These are phyloP conservation scores for Copsychus sechellarum DNA, from an alignment of 2,113 vertebrate species.

Conservation along the genomic window DNA sequence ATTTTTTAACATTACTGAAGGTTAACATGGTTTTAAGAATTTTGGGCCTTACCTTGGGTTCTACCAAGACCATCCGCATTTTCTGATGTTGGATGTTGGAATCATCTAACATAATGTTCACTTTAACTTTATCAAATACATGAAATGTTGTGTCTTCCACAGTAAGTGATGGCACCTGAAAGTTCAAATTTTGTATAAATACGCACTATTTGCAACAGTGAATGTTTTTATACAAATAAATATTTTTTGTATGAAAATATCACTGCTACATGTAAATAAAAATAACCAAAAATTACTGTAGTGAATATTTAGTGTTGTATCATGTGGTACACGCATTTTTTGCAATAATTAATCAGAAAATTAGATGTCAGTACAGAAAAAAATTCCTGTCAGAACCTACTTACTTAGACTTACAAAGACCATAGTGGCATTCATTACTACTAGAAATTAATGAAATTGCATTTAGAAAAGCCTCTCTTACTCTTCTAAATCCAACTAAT, in stretches of 20 bases:
- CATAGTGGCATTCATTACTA: not conserved
- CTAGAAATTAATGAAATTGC: not conserved
- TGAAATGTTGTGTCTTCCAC: slow-evolving; percentile 85
- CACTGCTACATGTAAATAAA: not conserved
- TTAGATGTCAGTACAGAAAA: not conserved
- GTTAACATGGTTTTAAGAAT: not conserved
- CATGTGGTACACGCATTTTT: not conserved
- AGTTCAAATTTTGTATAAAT: slow-evolving; percentile 8
- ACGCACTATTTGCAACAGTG: not conserved
- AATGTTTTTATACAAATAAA: not conserved
- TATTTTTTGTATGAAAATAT: not conserved
- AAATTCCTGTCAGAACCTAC: not conserved
- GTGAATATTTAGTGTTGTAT: not conserved
- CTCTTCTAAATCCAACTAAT: not conserved
- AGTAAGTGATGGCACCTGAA: slow-evolving; percentile 84
- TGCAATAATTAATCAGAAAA: not conserved
- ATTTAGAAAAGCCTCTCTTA: not conserved
- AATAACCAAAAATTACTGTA: not conserved
- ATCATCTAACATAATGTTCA: slow-evolving; percentile 89
- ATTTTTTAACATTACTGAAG: not conserved
- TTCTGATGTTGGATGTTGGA: slow-evolving; percentile 98
- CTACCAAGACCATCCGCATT: slow-evolving; percentile 91
- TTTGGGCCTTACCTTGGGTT: slow-evolving; percentile 85
- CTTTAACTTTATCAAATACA: slow-evolving; percentile 92
- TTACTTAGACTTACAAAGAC: not conserved